These are phyloP conservation scores for Lates japonicus DNA, from an alignment of 2,797 vertebrate genomes.

Conservation along the genomic window DNA sequence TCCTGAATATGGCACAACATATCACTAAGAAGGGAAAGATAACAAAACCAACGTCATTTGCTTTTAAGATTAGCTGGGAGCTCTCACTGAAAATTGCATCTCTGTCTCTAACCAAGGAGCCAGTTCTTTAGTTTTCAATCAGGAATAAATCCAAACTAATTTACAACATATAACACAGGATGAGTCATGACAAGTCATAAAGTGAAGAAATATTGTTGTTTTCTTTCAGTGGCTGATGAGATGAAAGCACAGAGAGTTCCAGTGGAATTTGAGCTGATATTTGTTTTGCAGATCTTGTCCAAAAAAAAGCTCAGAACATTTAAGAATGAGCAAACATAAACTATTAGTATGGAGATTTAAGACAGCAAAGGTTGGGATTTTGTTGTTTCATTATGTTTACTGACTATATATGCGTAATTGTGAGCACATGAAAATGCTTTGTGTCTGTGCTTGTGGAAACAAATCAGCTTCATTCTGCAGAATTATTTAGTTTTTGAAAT, in stretches of 20 bases:
- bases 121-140: not conserved
- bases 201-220: not conserved
- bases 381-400: not conserved
- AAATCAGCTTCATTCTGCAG: not conserved
- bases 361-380: not conserved
- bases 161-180: not conserved
- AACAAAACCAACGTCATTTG: not conserved
- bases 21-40: not conserved
- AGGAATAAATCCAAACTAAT: slow-evolving; percentile 3
- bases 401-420: not conserved
- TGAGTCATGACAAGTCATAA: not conserved
- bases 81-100: not conserved
- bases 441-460: not conserved
- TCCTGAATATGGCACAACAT: not conserved
- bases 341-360: not conserved
- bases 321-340: slow-evolving; percentile 2
- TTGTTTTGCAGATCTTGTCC: slow-evolving; percentile 4
- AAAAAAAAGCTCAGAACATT: slow-evolving; percentile 9
- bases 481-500: not conserved
- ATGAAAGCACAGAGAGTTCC: not conserved
- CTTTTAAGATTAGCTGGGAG: not conserved
- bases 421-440: not conserved
- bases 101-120: slow-evolving; percentile 3
- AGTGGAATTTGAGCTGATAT: not conserved
- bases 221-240: not conserved